Evolutionary conservation across 2,113 vertebrate species (phyloP), one percentile per base, ranked within the genome.

Genomic region (Macrotis lagotis): DNA sequence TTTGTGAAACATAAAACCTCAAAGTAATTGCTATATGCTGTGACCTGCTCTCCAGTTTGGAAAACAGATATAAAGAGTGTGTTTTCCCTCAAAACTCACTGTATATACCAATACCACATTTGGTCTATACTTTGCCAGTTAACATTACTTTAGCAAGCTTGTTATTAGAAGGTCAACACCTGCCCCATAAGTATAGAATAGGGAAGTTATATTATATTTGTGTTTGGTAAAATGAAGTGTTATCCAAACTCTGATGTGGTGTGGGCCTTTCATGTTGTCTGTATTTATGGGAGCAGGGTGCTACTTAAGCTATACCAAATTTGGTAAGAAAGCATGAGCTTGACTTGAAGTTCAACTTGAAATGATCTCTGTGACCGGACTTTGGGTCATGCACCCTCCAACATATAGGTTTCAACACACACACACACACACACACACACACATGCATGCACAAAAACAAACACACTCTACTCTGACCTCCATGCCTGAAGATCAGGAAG

Each of bases 141-240:
- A 97, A 98, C 97, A 93, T 98, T 48, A 95, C 95, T 98, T 98
- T 92, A 98, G 95, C 97, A 98, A 98, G 91, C 98, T 95, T 98
- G 96, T 96, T 96, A 98, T 99, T 98, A 98, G 98, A 98, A 96
- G 98, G 95, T 96, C 97, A 96, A 97, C 97, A 98, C 97, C 96
- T 97, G 97, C 98, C 98, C 96, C 97, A 96, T 98, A 98, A 98
- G 96, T 98, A 98, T 95, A 98, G 98, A 98, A 97, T 94, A 95
- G 96, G 8, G 49, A 95, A 97, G 94, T 98, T 98, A 98, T 98
- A 98, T 98, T 98, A 97, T 98, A 98, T 98, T 98, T 98, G 88
- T 96, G 94, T 98, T 98, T 97, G 97, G 96, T 97, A 92, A 98
- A 98, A 98, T 98, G 98, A 98, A 98, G 97, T 98, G 97, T 98